Percentiles rank a stretch among this genome's conserved stretches.
Evolutionary conservation across 53 echinoderm and acorn worm genomes (phyloP).

Genomic region (Echinarachnius parma): DNA sequence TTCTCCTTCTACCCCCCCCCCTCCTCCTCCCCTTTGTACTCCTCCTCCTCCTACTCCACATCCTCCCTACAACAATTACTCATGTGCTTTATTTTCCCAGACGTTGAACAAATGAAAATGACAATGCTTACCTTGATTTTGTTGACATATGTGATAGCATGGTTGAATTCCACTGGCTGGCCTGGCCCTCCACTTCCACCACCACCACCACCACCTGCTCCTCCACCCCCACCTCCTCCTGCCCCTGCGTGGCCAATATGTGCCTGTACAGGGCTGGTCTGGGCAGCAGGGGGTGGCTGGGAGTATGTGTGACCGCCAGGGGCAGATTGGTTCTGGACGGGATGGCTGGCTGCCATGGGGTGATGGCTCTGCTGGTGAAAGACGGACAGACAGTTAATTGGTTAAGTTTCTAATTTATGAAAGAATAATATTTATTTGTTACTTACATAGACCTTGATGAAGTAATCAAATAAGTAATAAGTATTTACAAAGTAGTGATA

Average conservation of each 20-base stretch:
- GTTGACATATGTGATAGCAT: constrained; percentile 98
- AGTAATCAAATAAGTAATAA: too few relatives aligned
- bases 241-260: constrained; percentile 26
- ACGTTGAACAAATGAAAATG: background rate
- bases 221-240: constrained; percentile 15
- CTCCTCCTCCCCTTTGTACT: background rate
- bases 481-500: too few relatives aligned
- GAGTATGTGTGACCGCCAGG: constrained; percentile 91
- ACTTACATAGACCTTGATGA: too few relatives aligned
- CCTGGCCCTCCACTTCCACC: constrained; percentile 43
- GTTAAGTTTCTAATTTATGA: background rate
- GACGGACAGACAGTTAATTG: background rate
- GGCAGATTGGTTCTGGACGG: constrained; percentile 64
- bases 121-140: constrained; percentile 80
- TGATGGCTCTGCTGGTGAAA: constrained; percentile 38
- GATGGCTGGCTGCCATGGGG: constrained; percentile 55
- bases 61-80: background rate
- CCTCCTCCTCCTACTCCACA: background rate
- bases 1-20: too few relatives aligned
- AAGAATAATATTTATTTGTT: background rate
- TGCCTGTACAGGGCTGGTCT: constrained; percentile 34
- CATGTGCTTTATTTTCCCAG: background rate
- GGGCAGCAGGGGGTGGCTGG: constrained; percentile 80
- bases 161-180: constrained; percentile 99
- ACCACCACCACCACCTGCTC: constrained; percentile 7